A percentile compares a stretch with the other conserved stretches of the same genome.
Conservation (phyloP, 2,797 vertebrate genomes). For the Parauchenoglanis punctatus region DNA sequence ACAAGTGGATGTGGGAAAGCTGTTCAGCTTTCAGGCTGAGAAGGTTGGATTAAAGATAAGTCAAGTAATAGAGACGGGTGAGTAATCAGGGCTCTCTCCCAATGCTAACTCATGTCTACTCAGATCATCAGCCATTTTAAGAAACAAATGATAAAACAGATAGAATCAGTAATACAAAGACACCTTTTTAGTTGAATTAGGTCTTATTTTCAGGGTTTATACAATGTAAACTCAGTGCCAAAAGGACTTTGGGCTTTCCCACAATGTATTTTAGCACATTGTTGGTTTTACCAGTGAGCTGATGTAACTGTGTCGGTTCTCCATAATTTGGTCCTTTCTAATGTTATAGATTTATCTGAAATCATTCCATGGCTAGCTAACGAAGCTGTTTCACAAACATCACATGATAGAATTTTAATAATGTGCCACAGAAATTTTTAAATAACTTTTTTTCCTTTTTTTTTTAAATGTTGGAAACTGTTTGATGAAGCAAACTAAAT, state of each 20-base stretch:
- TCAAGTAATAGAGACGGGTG: conserved; percentile 7
- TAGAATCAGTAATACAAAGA: conserved; percentile 8
- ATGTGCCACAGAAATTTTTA: neutral
- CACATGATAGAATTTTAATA: neutral
- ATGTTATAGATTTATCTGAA: neutral
- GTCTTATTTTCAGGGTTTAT: conserved; percentile 4
- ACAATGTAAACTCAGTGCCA: neutral
- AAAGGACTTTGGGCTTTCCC: conserved; percentile 17
- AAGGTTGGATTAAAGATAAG: conserved; percentile 35
- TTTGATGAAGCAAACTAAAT: neutral
- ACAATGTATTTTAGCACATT: neutral
- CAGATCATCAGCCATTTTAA: conserved; percentile 19
- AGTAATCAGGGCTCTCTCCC: conserved; percentile 21
- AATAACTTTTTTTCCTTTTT: neutral
- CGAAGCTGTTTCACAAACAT: neutral
- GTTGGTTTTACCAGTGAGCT: neutral
- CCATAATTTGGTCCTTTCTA: neutral
- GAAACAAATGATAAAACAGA: conserved; percentile 15
- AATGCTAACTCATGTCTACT: conserved; percentile 29
- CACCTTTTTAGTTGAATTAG: conserved; percentile 26
- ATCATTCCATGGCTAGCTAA: neutral
- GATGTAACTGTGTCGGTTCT: neutral
- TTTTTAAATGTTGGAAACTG: neutral
- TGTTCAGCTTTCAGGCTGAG: conserved; percentile 45
- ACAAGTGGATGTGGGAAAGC: conserved; percentile 48